Percentiles rank a stretch among this genome's conserved stretches.
Evolutionary conservation across 2,797 vertebrate genomes (phyloP).

Genomic region (Sebastes wilsoni): DNA sequence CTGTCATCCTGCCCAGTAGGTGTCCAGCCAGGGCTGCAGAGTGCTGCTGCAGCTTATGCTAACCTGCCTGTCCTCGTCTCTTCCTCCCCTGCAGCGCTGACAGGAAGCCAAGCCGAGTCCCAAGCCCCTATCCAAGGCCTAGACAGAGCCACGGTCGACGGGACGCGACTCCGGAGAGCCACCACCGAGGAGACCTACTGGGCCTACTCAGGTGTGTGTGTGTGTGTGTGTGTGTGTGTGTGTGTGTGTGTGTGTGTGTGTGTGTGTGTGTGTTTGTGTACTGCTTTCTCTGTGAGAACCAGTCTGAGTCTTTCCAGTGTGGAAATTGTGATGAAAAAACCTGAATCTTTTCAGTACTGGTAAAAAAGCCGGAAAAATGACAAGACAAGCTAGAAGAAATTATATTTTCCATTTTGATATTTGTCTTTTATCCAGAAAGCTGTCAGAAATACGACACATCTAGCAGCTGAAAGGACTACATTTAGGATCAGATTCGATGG

Average conservation of each 20-base stretch:
- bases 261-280: not conserved
- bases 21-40: conserved; percentile 9
- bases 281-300: not conserved
- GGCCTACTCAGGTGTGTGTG: conserved; percentile 90
- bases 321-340: not conserved
- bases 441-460: not conserved
- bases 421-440: not conserved
- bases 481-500: not conserved
- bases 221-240: not conserved
- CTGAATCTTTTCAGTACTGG: not conserved
- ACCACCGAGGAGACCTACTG: conserved; percentile 91
- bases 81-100: conserved; percentile 80
- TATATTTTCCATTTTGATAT: not conserved
- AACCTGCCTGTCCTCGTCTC: conserved; percentile 52
- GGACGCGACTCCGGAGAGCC: conserved; percentile 86
- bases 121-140: conserved; percentile 72
- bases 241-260: conserved; percentile 1
- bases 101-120: conserved; percentile 86
- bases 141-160: conserved; percentile 74
- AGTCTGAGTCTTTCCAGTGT: not conserved
- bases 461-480: not conserved
- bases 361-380: not conserved
- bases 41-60: conserved; percentile 35
- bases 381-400: not conserved
- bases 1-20: conserved; percentile 52